Conservation (phyloP, 2,797 vertebrate genomes). For the Falco berigora region DNA sequence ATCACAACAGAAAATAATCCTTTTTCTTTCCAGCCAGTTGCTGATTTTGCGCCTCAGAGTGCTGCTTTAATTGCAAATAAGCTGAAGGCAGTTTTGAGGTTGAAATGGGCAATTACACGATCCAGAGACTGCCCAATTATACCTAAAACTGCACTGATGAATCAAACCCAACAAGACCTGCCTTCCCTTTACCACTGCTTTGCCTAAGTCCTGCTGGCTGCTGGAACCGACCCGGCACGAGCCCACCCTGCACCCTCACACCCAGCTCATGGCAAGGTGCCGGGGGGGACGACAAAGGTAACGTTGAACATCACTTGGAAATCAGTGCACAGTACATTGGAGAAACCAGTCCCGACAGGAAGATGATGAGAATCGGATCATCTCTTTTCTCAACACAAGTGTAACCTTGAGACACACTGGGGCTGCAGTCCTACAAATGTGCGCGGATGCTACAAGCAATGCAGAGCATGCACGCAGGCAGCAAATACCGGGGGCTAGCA, state of each 20-base stretch:
- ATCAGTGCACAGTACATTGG: accelerated
- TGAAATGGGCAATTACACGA: not conserved
- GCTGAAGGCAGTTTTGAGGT: not conserved
- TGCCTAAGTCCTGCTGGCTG: not conserved
- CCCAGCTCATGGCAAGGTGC: not conserved
- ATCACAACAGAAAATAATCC: not conserved
- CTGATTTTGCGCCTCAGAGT: not conserved
- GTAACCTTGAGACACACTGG: not conserved
- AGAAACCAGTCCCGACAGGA: not conserved
- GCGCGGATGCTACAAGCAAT: not conserved
- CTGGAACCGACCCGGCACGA: not conserved
- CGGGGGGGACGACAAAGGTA: not conserved
- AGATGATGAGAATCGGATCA: not conserved
- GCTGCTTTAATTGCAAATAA: not conserved
- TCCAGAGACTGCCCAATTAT: not conserved
- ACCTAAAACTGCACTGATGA: not conserved
- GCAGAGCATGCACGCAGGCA: not conserved
- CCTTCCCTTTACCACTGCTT: not conserved
- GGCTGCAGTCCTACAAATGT: not conserved
- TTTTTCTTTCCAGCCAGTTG: not conserved
- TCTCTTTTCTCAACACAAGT: not conserved
- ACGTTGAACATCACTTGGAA: not conserved
- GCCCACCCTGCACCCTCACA: not conserved
- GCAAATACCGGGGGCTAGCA: not conserved
- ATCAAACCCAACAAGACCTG: not conserved